phyloP scores from a whole-genome alignment of 2,113 vertebrate species.

The Salvelinus alpinus region DNA sequence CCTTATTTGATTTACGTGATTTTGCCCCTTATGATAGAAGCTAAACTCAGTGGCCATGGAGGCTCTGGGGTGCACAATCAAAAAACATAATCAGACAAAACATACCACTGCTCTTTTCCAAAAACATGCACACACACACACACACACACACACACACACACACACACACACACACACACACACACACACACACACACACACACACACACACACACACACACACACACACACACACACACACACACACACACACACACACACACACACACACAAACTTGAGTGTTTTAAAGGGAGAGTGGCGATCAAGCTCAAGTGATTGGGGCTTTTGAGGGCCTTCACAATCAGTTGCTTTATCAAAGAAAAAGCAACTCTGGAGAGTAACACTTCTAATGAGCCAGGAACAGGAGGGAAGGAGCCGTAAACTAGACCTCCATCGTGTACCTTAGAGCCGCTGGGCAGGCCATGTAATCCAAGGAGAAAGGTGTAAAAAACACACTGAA shows the following conservation, averaged over 20 bases:
- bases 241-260: neutral
- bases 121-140: neutral
- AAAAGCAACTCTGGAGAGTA: constrained; percentile 4
- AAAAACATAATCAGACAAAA: neutral
- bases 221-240: neutral
- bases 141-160: neutral
- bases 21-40: neutral
- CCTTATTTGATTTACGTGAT: neutral
- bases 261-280: neutral
- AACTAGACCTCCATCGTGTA: constrained; percentile 12
- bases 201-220: neutral
- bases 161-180: neutral
- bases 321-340: constrained; percentile 17
- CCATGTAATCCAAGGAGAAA: constrained; percentile 29
- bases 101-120: neutral
- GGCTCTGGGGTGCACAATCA: neutral
- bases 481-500: constrained; percentile 20
- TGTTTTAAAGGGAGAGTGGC: neutral
- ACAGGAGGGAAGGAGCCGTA: neutral
- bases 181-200: neutral
- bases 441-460: neutral
- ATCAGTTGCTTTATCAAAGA: constrained; percentile 24
- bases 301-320: constrained; percentile 42
- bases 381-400: constrained; percentile 27
- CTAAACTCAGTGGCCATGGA: neutral